These are phyloP conservation scores for Parazoanthus atlanticus DNA, from an alignment of 92 coral and sea anemone species.

Conservation along the genomic window DNA sequence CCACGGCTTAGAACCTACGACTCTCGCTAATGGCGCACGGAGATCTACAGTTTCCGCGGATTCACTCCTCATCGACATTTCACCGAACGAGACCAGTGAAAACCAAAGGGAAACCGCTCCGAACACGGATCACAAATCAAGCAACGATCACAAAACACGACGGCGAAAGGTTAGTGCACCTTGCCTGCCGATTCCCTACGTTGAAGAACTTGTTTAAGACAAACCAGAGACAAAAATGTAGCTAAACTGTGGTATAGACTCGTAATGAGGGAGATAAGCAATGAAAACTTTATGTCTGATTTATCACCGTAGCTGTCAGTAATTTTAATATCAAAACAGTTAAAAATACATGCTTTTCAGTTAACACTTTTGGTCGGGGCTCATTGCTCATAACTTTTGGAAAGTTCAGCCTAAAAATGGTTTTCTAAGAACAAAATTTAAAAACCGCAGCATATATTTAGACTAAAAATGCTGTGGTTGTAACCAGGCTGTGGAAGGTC, in stretches of 20 bases:
- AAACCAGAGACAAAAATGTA: background rate
- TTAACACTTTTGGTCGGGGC: too few relatives aligned
- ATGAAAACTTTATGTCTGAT: too few relatives aligned
- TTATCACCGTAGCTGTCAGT: too few relatives aligned
- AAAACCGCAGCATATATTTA: too few relatives aligned
- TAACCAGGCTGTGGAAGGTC: too few relatives aligned
- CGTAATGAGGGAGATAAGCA: too few relatives aligned
- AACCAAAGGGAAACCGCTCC: background rate
- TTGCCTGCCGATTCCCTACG: background rate
- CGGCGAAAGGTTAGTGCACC: background rate
- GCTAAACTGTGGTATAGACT: background rate
- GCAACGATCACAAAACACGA: background rate
- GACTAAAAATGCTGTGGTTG: too few relatives aligned
- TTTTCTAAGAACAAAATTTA: too few relatives aligned
- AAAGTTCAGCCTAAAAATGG: too few relatives aligned
- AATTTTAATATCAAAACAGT: too few relatives aligned
- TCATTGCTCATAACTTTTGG: too few relatives aligned
- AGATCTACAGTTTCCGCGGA: slow-evolving; percentile 3
- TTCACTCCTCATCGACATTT: slow-evolving; percentile 2
- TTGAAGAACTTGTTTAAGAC: slow-evolving; percentile 3
- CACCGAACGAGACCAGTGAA: background rate
- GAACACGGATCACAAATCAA: background rate
- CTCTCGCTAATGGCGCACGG: background rate
- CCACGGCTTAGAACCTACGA: background rate
- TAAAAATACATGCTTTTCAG: too few relatives aligned